phyloP scores from a whole-genome alignment of 2,113 vertebrate species.

The Numenius arquata region DNA sequence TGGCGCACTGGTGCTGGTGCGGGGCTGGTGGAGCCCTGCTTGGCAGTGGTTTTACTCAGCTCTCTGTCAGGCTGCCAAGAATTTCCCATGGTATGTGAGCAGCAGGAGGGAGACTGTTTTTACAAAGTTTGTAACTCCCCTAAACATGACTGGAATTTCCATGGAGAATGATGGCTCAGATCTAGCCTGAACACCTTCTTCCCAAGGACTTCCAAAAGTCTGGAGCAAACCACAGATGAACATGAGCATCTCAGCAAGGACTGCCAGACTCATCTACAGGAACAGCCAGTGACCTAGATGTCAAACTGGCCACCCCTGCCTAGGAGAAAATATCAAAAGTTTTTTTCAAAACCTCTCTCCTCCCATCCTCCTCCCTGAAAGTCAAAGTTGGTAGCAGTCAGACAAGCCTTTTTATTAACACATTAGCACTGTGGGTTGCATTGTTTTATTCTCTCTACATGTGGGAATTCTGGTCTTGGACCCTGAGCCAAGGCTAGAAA shows the following conservation, averaged over 20 bases:
- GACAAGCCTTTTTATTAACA: slow-evolving; percentile 3
- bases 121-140: background rate
- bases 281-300: background rate
- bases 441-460: slow-evolving; percentile 3
- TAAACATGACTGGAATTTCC: slow-evolving; percentile 24
- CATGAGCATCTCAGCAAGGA: background rate
- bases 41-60: background rate
- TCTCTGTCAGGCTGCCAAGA: background rate
- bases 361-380: background rate
- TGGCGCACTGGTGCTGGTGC: background rate
- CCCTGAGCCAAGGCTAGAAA: background rate
- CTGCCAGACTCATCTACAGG: background rate
- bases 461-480: slow-evolving; percentile 33
- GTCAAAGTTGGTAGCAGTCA: background rate
- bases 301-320: background rate
- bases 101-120: background rate
- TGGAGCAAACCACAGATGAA: background rate
- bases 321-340: background rate
- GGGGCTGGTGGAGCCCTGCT: background rate
- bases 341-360: background rate
- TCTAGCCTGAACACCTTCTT: background rate
- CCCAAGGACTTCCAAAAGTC: background rate
- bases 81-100: background rate
- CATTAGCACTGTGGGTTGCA: slow-evolving; percentile 37
- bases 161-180: background rate